Evolutionary conservation across 2,888 invertebrate species (phyloP).

Genomic region (Patella depressa): DNA sequence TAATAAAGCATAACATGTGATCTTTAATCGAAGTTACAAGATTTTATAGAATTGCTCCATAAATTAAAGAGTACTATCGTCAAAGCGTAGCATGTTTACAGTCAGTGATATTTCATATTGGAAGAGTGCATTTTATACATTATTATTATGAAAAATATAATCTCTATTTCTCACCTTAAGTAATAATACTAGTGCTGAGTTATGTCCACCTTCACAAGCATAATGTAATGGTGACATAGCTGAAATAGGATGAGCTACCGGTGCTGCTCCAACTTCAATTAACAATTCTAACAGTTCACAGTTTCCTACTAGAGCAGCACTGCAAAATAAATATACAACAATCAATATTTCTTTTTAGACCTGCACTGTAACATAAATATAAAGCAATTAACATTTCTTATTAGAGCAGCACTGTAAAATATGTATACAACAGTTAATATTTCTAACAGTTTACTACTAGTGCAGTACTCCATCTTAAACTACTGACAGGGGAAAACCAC

Average conservation of each 20-base stretch:
- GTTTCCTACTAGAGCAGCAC: conserved; percentile 49
- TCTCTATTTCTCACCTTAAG: conserved; percentile 74
- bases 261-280: conserved; percentile 42
- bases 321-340: conserved; percentile 34
- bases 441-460: conserved; percentile 38
- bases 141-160: too few relatives aligned
- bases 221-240: conserved; percentile 75
- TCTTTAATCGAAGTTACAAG: too few relatives aligned
- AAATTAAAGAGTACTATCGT: too few relatives aligned
- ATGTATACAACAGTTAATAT: too few relatives aligned
- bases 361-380: too few relatives aligned
- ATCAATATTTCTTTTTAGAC: conserved; percentile 46
- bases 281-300: conserved; percentile 43
- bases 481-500: too few relatives aligned
- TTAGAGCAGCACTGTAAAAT: conserved; percentile 25
- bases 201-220: conserved; percentile 88
- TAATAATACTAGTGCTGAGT: conserved; percentile 83
- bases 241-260: conserved; percentile 35
- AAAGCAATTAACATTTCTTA: not conserved
- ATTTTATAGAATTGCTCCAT: too few relatives aligned
- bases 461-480: too few relatives aligned
- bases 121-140: too few relatives aligned
- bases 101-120: too few relatives aligned
- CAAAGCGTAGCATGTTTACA: too few relatives aligned
- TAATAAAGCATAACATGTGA: too few relatives aligned